phyloP scores from a whole-genome alignment of 2,797 vertebrate genomes.

The Tragelaphus oryx region DNA sequence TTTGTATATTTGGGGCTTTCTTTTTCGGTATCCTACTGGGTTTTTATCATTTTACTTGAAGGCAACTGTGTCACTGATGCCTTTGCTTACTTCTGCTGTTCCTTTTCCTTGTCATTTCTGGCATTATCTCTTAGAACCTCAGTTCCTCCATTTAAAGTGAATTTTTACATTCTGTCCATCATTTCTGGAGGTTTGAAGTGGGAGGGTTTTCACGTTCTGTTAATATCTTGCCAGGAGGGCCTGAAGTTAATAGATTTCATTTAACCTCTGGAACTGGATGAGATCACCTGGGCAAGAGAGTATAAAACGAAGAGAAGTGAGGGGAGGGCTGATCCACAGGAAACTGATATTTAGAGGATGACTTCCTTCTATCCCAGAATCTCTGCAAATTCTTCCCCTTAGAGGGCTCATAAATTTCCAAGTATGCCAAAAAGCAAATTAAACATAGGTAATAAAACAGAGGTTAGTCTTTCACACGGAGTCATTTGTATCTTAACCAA shows the following conservation, averaged over 20 bases:
- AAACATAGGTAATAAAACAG: conserved; percentile 30
- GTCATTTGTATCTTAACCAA: conserved; percentile 30
- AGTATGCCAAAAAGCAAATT: not conserved
- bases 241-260: conserved; percentile 12
- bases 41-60: not conserved
- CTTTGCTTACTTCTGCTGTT: not conserved
- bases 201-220: not conserved
- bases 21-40: not conserved
- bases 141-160: not conserved
- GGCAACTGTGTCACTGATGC: not conserved
- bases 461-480: not conserved
- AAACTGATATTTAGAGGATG: not conserved
- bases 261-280: not conserved
- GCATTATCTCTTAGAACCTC: not conserved
- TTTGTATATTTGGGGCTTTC: not conserved
- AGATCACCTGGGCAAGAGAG: not conserved
- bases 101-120: not conserved
- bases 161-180: not conserved
- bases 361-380: not conserved
- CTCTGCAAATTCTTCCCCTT: not conserved
- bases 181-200: conserved; percentile 22
- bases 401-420: not conserved
- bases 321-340: not conserved
- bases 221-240: not conserved
- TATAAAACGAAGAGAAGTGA: not conserved